These are phyloP conservation scores for Torymus auratus DNA, from an alignment of 2,888 invertebrate species.

Conservation along the genomic window DNA sequence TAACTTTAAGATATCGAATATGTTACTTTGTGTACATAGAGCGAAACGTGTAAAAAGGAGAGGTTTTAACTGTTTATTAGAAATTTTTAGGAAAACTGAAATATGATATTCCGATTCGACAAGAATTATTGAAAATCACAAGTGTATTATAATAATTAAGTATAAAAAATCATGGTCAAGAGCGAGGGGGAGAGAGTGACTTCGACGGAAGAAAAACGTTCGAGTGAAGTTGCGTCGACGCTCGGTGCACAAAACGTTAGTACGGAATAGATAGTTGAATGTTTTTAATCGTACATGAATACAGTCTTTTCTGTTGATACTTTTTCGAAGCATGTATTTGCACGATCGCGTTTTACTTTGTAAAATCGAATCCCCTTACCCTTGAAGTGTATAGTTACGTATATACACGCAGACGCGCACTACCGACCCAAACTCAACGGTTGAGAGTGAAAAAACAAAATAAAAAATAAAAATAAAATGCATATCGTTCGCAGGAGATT, in stretches of 20 bases:
- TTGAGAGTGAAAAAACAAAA: slow-evolving; percentile 1
- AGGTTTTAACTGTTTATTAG: slow-evolving; percentile 43
- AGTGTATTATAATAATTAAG: slow-evolving; percentile 33
- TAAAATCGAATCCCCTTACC: slow-evolving; percentile 19
- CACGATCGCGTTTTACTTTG: slow-evolving; percentile 24
- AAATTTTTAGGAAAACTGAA: slow-evolving; percentile 27
- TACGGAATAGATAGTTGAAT: slow-evolving; percentile 52
- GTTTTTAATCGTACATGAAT: slow-evolving; percentile 36
- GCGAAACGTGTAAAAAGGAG: slow-evolving; percentile 24
- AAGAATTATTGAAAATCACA: slow-evolving; percentile 56
- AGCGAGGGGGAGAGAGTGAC: not conserved
- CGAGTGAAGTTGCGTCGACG: slow-evolving; percentile 30
- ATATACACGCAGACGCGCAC: slow-evolving; percentile 23
- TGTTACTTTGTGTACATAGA: slow-evolving; percentile 46
- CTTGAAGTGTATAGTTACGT: slow-evolving; percentile 1
- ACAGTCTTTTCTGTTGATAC: slow-evolving; percentile 41
- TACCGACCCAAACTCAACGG: slow-evolving; percentile 29
- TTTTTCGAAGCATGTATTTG: slow-evolving; percentile 47
- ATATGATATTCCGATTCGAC: slow-evolving; percentile 3
- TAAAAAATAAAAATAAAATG: slow-evolving; percentile 20
- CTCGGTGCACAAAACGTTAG: slow-evolving; percentile 56
- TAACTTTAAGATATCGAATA: slow-evolving; percentile 46
- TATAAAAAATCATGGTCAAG: slow-evolving; percentile 16
- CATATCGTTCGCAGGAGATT: slow-evolving; percentile 55
- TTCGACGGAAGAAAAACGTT: slow-evolving; percentile 37